Percentiles rank a stretch among this genome's conserved stretches.
These are phyloP conservation scores for Platichthys flesus DNA, from an alignment of 2,113 vertebrate genomes.

Conservation along the genomic window DNA sequence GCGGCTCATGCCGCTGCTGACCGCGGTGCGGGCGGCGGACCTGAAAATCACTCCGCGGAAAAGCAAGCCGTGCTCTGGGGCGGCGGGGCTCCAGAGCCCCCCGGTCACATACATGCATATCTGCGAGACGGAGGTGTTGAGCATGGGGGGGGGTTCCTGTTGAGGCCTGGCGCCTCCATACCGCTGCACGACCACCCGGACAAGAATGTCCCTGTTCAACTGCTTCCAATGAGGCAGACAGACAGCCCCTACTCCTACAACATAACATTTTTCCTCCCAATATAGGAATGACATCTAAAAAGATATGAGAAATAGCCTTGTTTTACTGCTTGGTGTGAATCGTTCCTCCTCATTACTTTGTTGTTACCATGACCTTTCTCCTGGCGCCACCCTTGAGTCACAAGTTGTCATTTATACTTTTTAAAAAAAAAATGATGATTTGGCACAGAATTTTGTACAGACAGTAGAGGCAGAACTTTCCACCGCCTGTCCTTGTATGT, in stretches of 20 bases:
- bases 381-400: neutral
- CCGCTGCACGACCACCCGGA: no score
- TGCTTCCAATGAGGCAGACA: slow-evolving; percentile 1
- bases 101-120: no score
- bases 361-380: neutral
- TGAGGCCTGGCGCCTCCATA: no score
- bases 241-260: neutral
- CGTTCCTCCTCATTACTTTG: neutral
- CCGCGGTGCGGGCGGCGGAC: no score
- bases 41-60: no score
- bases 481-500: neutral
- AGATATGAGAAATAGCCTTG: neutral
- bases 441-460: neutral
- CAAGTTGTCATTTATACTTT: neutral
- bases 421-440: neutral
- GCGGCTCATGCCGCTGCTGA: no score
- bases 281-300: neutral
- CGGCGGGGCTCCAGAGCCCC: no score
- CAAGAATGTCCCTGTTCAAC: slow-evolving; percentile 13
- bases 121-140: no score
- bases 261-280: neutral
- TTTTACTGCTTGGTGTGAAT: neutral
- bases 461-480: neutral
- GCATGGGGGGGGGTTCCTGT: no score
- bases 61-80: no score